phyloP scores from a whole-genome alignment of 2,888 invertebrate species.

The Melanotus villosus region DNA sequence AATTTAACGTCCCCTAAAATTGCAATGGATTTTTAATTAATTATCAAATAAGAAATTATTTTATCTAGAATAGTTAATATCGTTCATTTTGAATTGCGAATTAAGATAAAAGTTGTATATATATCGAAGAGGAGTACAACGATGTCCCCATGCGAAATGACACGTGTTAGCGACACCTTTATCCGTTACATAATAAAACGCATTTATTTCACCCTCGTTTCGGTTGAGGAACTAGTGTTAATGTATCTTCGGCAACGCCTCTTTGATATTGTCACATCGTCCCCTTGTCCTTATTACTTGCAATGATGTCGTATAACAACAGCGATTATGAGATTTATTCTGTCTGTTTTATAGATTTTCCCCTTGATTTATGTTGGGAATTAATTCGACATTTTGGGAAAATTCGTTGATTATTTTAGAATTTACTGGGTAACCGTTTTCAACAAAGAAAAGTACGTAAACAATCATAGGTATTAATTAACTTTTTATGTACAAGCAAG shows the following conservation, averaged over 20 bases:
- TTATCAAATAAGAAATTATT: no score
- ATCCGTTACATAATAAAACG: conserved; percentile 48
- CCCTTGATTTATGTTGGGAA: not conserved
- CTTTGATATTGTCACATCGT: conserved; percentile 47
- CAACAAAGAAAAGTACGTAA: no score
- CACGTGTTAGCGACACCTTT: conserved; percentile 53
- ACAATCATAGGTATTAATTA: no score
- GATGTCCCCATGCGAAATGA: conserved; percentile 45
- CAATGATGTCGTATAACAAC: conserved; percentile 31
- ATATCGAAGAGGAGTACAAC: no score
- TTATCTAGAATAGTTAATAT: no score
- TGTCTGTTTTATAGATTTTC: not conserved
- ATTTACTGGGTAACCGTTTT: no score
- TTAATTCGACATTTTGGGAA: not conserved
- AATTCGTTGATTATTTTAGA: no score
- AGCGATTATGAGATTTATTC: conserved; percentile 25
- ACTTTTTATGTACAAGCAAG: no score
- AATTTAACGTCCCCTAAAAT: no score
- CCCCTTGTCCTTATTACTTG: conserved; percentile 39
- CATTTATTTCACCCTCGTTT: conserved; percentile 51
- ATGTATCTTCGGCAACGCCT: conserved; percentile 44
- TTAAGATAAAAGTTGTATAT: no score
- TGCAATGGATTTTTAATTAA: no score
- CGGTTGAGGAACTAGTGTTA: conserved; percentile 43
- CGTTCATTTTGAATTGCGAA: no score